Conservation (phyloP, 1,140 invertebrate species). For the Chrysomallon squamiferum region DNA sequence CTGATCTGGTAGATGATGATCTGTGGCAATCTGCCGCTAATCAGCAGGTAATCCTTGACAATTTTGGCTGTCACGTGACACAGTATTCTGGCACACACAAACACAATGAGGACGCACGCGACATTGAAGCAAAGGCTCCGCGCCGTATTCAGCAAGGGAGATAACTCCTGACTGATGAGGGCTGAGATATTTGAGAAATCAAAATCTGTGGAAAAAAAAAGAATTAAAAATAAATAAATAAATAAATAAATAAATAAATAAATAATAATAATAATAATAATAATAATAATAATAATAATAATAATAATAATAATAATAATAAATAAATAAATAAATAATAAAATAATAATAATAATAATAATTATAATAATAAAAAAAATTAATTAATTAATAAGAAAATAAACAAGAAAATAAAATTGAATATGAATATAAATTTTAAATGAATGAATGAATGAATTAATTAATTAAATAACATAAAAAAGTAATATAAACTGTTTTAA, state of each 20-base stretch:
- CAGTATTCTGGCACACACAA: constrained; percentile 24
- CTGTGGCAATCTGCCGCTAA: constrained; percentile 31
- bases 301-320: too few species aligned
- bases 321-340: too few species aligned
- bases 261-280: too few species aligned
- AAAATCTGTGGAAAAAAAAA: constrained; percentile 26
- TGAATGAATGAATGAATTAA: too few species aligned
- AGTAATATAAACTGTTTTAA: too few species aligned
- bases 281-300: too few species aligned
- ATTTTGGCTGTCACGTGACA: constrained; percentile 30
- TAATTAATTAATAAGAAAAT: too few species aligned
- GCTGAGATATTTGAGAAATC: constrained; percentile 20
- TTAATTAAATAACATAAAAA: too few species aligned
- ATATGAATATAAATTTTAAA: too few species aligned
- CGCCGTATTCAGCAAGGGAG: constrained; percentile 31
- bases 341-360: too few species aligned
- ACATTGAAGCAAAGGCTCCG: constrained; percentile 24
- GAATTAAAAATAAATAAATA: constrained; percentile 3
- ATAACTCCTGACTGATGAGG: constrained; percentile 32
- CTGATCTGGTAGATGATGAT: constrained; percentile 38
- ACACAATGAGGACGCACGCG: constrained; percentile 23
- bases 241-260: neutral
- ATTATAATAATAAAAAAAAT: too few species aligned
- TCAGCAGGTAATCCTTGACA: constrained; percentile 32
- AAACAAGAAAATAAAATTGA: too few species aligned